Percentiles rank a stretch among this genome's conserved stretches.
Evolutionary conservation across 2,113 vertebrate genomes (phyloP).

Genomic region (Vulpes ferrilata): DNA sequence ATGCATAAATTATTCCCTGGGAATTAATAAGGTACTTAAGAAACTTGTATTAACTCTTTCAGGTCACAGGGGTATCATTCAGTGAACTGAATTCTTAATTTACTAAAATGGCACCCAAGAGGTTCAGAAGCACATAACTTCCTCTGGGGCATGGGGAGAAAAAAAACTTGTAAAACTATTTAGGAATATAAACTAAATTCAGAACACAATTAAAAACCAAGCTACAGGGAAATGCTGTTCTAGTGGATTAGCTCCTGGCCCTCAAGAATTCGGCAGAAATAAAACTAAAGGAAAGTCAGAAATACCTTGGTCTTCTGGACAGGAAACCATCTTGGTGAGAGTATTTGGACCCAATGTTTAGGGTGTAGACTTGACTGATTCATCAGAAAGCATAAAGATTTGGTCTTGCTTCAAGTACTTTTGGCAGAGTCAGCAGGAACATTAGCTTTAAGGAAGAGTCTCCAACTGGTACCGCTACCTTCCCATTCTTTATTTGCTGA

Average conservation of each 20-base stretch:
- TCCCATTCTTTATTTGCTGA: fast-evolving
- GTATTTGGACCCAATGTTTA: background rate
- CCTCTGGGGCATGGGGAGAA: background rate
- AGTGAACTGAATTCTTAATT: slow-evolving; percentile 67
- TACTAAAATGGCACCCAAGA: slow-evolving; percentile 55
- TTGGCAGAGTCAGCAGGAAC: background rate
- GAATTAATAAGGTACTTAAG: slow-evolving; percentile 66
- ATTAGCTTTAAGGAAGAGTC: background rate
- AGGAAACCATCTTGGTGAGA: background rate
- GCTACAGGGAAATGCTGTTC: background rate
- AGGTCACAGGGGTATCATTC: slow-evolving; percentile 45
- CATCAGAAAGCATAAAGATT: background rate
- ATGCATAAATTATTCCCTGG: slow-evolving; percentile 44
- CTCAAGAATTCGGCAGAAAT: background rate
- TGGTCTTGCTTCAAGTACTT: background rate
- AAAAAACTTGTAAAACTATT: slow-evolving; percentile 11
- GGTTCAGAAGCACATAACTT: slow-evolving; percentile 60
- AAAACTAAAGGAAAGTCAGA: background rate
- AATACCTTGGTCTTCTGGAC: background rate
- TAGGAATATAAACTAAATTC: slow-evolving; percentile 62
- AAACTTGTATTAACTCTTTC: slow-evolving; percentile 78
- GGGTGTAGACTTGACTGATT: background rate
- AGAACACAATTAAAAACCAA: slow-evolving; percentile 66
- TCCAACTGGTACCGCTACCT: fast-evolving
- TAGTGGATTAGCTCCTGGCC: background rate